These are phyloP conservation scores for Pterois miles DNA, from an alignment of 2,797 vertebrate genomes.

Conservation along the genomic window DNA sequence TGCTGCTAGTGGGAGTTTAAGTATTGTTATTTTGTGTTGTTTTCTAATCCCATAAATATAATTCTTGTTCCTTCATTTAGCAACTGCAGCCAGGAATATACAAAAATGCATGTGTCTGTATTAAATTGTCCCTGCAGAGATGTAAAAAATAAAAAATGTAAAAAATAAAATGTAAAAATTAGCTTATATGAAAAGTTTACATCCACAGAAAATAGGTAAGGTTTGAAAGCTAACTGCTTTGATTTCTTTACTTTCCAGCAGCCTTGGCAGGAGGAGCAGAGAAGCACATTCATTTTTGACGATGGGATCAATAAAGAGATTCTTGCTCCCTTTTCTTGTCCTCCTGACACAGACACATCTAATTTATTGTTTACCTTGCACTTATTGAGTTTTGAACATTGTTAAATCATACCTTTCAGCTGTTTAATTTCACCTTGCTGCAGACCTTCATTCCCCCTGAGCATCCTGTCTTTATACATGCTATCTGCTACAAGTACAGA, in stretches of 20 bases:
- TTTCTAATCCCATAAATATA: not conserved
- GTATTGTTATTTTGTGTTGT: not conserved
- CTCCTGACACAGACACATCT: conserved; percentile 89
- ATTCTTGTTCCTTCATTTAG: not conserved
- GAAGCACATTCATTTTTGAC: conserved; percentile 92
- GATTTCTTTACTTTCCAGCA: conserved; percentile 86
- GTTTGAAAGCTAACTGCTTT: conserved; percentile 27
- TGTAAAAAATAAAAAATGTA: no score
- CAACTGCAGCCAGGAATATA: not conserved
- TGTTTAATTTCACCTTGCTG: conserved; percentile 89
- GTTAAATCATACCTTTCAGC: conserved; percentile 95
- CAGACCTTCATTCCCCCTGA: conserved; percentile 83
- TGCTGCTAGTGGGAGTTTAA: not conserved
- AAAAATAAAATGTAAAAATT: not conserved
- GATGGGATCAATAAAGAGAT: conserved; percentile 88
- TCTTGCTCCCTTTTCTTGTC: conserved; percentile 72
- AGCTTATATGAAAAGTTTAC: not conserved
- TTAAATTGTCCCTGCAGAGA: not conserved
- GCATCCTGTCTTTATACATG: conserved; percentile 85
- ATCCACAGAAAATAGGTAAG: not conserved
- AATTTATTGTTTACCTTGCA: conserved; percentile 94
- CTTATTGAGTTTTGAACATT: conserved; percentile 93
- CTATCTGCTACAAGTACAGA: conserved; percentile 37
- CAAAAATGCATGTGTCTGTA: not conserved
- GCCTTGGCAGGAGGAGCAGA: conserved; percentile 85